Base-by-base conservation (phyloP, 2,888 invertebrate species). In the Hyles lineata region DNA sequence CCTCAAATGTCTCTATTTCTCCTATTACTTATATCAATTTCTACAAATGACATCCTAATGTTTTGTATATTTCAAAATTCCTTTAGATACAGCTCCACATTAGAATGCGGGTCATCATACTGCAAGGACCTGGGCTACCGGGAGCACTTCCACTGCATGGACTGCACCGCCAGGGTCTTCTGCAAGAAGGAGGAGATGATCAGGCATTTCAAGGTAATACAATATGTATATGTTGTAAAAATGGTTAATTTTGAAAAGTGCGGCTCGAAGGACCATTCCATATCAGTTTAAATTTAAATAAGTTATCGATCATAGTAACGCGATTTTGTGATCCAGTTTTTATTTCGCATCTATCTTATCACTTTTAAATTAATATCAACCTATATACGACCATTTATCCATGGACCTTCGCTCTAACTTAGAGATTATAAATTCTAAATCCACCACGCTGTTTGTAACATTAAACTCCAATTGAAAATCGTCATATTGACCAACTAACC, bases 161-260 rank as follows among this genome's bases (percentile, higher is more conserved):
- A 96, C 78, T 96, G 96, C 81, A 95, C 95, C 23, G 96, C 96
- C 75, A 96, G 98, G 84, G 98, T 99, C n/a, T 98, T 99, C 88
- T 97, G 98, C 85, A 99, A 99, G 93, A 99, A 99, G 88, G 99
- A 99, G 90, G 99, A 99, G 89, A 99, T 99, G 97, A 99, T 99
- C 78, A 96, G 99, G 61, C 99, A 99, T 91, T 98, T 99, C 88
- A 99, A 95, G 90, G 95, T 95, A 78, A 72, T 17, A 17, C n/a
- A 62, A n/a, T 1, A 62, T 35, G 62, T 52, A 59, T 0, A n/a
- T 55, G 5, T 60, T 70, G 15, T n/a, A n/a, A 50, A 35, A 29
- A n/a, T 19, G 19, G 17, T 60, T 11, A 17, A 17, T 23, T 21
- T 21, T 59, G 8, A n/a, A 11, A 59, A 23, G 6, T 59, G 29